A percentile compares a stretch with the other conserved stretches of the same genome.
Evolutionary conservation across 2,888 invertebrate species (phyloP).

Genomic region (Pachycephus smyrnensis): DNA sequence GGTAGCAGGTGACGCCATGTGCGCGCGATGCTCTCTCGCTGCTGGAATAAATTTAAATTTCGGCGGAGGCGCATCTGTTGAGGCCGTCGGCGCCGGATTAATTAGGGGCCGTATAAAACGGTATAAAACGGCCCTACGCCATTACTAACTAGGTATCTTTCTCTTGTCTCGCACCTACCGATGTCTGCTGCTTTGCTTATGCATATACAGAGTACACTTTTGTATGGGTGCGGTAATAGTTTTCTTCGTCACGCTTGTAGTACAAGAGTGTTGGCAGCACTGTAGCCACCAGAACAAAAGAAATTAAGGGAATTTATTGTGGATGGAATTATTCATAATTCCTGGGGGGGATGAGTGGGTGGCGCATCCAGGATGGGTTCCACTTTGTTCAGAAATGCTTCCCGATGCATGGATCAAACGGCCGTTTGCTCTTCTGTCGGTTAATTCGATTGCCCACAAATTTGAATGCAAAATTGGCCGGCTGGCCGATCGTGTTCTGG

Average conservation of each 20-base stretch:
- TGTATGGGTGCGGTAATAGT: no score
- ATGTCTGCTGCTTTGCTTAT: no score
- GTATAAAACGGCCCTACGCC: no score
- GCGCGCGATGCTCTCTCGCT: conserved; percentile 18
- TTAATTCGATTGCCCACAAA: conserved; percentile 62
- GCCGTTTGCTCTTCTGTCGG: conserved; percentile 56
- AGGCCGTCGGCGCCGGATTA: conserved; percentile 46
- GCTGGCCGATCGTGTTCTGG: no score
- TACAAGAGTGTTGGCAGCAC: no score
- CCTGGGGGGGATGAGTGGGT: conserved; percentile 26
- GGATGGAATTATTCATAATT: conserved; percentile 63
- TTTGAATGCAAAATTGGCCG: conserved; percentile 61
- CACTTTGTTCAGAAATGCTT: neutral
- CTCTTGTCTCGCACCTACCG: no score
- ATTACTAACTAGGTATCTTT: no score
- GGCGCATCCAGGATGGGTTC: conserved; percentile 14
- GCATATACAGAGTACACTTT: no score
- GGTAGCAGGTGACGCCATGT: conserved; percentile 56
- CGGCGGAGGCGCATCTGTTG: conserved; percentile 51
- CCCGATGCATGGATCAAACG: conserved; percentile 58
- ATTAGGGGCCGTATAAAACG: conserved; percentile 46
- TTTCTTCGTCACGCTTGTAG: no score
- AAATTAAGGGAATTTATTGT: conserved; percentile 57
- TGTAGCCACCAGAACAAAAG: conserved; percentile 23
- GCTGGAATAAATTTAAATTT: conserved; percentile 56